phyloP scores from a whole-genome alignment of 2,888 invertebrate genomes.

The Lepetodrilus schrolli region DNA sequence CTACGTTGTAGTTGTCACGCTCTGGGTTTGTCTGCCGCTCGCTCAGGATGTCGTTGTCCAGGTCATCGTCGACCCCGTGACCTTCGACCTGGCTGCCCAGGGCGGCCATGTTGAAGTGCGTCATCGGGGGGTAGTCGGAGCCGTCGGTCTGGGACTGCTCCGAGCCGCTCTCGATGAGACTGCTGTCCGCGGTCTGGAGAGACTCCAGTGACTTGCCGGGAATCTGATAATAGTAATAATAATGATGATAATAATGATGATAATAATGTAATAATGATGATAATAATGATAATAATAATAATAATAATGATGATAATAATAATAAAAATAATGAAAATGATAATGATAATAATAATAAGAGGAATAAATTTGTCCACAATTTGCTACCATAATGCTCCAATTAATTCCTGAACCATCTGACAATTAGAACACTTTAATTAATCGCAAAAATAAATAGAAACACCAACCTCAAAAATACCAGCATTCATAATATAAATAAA shows the following conservation, averaged over 20 bases:
- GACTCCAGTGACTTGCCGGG: background rate
- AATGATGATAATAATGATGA: background rate
- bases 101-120: background rate
- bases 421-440: too few relatives aligned
- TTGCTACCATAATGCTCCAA: too few relatives aligned
- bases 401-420: too few relatives aligned
- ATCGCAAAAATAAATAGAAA: too few relatives aligned
- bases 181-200: background rate
- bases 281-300: too few relatives aligned
- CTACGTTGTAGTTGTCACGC: constrained; percentile 72
- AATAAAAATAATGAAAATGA: too few relatives aligned
- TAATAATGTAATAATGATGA: too few relatives aligned
- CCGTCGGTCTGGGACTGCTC: background rate
- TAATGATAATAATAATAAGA: too few relatives aligned
- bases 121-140: background rate
- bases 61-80: constrained; percentile 27
- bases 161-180: background rate
- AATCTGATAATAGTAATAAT: constrained; percentile 13
- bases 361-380: too few relatives aligned
- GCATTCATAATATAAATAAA: too few relatives aligned
- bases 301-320: too few relatives aligned
- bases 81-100: background rate
- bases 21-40: constrained; percentile 68
- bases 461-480: too few relatives aligned
- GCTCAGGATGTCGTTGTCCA: constrained; percentile 36